Conservation (phyloP, 2,113 vertebrate species). For the Notarius quadriscutis region DNA sequence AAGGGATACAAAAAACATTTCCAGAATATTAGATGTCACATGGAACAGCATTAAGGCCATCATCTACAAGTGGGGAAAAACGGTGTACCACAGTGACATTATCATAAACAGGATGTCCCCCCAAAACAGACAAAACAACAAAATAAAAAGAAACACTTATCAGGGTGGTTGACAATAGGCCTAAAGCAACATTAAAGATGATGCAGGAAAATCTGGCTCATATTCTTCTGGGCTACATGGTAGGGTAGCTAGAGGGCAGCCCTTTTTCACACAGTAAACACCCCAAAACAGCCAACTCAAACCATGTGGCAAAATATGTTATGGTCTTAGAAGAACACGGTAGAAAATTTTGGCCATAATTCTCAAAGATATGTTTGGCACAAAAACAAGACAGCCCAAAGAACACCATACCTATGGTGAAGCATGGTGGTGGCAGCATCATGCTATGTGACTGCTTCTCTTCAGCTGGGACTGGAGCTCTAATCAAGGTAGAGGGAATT, state of each 20-base stretch:
- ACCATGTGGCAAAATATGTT: not conserved
- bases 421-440: no score
- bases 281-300: not conserved
- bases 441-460: no score
- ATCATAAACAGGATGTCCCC: not conserved
- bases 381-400: not conserved
- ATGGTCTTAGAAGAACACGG: not conserved
- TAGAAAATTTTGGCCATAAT: not conserved
- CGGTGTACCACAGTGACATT: not conserved
- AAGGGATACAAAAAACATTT: not conserved
- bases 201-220: not conserved
- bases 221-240: not conserved
- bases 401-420: no score
- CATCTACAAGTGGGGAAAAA: not conserved
- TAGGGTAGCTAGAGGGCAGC: not conserved
- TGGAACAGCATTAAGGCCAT: not conserved
- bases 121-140: not conserved
- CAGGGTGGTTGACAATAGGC: not conserved
- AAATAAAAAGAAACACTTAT: not conserved
- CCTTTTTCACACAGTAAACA: not conserved
- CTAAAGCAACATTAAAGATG: not conserved
- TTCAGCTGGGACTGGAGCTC: not conserved
- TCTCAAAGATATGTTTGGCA: not conserved
- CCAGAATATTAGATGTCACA: not conserved
- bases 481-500: not conserved